Conservation (phyloP, 2,888 invertebrate species). For the Linnaemya vulpina region DNA sequence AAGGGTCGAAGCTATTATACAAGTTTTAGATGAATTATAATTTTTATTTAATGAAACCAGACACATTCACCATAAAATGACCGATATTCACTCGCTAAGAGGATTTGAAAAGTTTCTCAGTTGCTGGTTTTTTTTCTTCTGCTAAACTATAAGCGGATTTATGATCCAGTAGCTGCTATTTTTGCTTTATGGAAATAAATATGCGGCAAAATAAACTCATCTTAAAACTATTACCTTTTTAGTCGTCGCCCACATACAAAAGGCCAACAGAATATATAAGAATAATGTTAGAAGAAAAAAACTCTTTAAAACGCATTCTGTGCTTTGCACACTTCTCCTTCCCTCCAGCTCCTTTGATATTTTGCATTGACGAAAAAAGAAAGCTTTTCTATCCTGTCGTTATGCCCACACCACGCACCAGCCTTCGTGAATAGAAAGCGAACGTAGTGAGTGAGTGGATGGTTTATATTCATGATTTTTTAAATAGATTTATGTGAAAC, state of each 20-base stretch:
- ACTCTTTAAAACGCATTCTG: background rate
- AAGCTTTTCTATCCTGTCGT: slow-evolving; percentile 47
- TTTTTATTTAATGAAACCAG: slow-evolving; percentile 28
- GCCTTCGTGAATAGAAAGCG: background rate
- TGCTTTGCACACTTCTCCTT: background rate
- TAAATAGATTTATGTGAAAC: slow-evolving; percentile 34
- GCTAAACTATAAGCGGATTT: slow-evolving; percentile 58
- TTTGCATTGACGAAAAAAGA: slow-evolving; percentile 17
- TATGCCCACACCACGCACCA: background rate
- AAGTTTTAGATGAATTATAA: slow-evolving; percentile 24
- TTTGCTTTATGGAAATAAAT: slow-evolving; percentile 49
- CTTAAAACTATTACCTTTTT: slow-evolving; percentile 51
- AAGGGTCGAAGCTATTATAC: slow-evolving; percentile 26
- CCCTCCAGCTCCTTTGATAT: background rate
- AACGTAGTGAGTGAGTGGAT: background rate
- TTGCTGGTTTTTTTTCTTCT: background rate
- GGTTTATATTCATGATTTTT: slow-evolving; percentile 36
- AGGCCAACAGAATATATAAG: too few species aligned
- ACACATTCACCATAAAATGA: slow-evolving; percentile 36
- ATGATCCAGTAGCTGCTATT: slow-evolving; percentile 33
- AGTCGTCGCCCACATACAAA: slow-evolving; percentile 6
- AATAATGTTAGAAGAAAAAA: background rate
- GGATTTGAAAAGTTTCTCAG: slow-evolving; percentile 55
- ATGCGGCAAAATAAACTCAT: slow-evolving; percentile 45
- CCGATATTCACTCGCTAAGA: slow-evolving; percentile 46